A percentile compares a stretch with the other conserved stretches of the same genome.
phyloP scores from a whole-genome alignment of 2,113 vertebrate genomes.

The Eptesicus fuscus region DNA sequence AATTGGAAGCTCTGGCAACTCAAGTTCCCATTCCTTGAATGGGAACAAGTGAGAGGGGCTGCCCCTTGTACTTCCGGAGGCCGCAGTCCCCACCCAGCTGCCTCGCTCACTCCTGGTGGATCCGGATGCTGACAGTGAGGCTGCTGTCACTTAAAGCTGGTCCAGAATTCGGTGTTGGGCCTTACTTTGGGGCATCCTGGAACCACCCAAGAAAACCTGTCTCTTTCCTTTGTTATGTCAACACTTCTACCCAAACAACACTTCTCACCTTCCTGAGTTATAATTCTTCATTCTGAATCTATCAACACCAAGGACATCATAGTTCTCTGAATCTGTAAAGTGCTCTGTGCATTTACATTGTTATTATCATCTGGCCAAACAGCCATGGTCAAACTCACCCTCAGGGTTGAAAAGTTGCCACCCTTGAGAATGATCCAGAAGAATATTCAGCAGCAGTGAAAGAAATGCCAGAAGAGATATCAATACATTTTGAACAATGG shows the following conservation, averaged over 20 bases:
- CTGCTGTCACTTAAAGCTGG: background rate
- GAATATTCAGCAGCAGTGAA: background rate
- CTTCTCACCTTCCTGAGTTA: background rate
- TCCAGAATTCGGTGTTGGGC: background rate
- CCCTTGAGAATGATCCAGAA: background rate
- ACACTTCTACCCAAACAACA: background rate
- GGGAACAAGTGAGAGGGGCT: background rate
- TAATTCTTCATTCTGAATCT: slow-evolving; percentile 16
- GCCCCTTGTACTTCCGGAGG: too few species aligned
- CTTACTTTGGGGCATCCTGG: background rate
- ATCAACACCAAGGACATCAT: background rate
- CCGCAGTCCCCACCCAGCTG: background rate
- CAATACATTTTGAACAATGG: background rate
- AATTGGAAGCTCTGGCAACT: background rate
- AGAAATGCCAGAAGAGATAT: background rate
- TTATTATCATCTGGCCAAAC: background rate
- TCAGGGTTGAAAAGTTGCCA: background rate
- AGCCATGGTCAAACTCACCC: background rate
- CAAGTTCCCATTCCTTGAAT: background rate
- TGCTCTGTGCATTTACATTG: background rate
- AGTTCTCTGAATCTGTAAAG: background rate
- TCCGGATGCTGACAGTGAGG: background rate
- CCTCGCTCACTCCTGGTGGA: fast-evolving
- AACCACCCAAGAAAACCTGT: background rate
- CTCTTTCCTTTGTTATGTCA: background rate